Conservation (phyloP, 64 coral and sea anemone species). For the Exaiptasia diaphana region DNA sequence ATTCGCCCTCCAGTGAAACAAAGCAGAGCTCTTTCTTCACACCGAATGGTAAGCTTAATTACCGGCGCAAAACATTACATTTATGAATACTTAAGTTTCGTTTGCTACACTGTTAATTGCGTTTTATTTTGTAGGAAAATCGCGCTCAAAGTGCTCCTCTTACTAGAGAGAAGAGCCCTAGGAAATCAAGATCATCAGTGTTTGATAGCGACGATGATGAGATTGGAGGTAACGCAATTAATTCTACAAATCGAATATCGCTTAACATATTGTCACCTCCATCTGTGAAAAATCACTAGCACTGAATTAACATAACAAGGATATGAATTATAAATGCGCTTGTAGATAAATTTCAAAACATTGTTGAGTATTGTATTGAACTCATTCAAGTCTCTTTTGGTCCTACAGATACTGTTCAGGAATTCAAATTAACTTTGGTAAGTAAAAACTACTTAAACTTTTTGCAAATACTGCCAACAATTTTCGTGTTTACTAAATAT, state of each 20-base stretch:
- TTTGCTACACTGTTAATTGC: background rate
- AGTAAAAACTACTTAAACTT: background rate
- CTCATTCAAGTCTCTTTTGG: background rate
- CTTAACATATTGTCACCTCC: background rate
- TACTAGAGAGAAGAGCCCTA: background rate
- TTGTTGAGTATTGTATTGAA: background rate
- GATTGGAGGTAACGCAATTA: slow-evolving; percentile 26
- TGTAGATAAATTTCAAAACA: too few species aligned
- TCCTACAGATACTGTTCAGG: slow-evolving; percentile 61
- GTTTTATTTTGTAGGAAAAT: background rate
- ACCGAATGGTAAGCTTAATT: too few species aligned
- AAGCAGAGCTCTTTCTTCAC: too few species aligned
- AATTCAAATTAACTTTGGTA: slow-evolving; percentile 82
- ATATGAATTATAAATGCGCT: too few species aligned
- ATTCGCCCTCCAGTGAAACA: slow-evolving; percentile 50
- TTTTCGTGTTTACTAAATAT: background rate
- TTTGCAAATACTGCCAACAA: background rate
- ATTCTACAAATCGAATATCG: background rate
- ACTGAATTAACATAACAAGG: too few species aligned
- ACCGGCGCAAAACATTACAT: background rate
- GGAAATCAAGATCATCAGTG: background rate
- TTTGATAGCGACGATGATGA: slow-evolving; percentile 40
- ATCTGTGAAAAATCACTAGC: too few species aligned
- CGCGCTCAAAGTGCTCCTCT: slow-evolving; percentile 11
- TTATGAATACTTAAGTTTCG: background rate